Base-by-base conservation (phyloP, 2,888 invertebrate species). In the Rhamnusium bicolor region DNA sequence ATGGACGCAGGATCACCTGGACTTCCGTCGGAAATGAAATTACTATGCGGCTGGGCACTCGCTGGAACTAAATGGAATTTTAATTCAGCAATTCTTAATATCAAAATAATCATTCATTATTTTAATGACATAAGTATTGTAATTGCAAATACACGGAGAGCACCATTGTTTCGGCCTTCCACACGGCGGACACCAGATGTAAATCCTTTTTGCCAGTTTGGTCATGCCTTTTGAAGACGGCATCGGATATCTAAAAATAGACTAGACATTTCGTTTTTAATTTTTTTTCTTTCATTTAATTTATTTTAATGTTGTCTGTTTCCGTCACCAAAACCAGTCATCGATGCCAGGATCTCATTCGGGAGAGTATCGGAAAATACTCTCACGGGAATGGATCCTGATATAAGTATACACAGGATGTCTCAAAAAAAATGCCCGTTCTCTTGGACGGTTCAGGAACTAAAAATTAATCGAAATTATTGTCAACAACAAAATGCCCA, bases 21-120 rank as follows among this genome's bases (percentile, higher is more conserved):
- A 82, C 82, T 82, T 84, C 83, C 83, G 83, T 74, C 82, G 83
- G 82, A 83, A 82, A 78, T 78, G 71, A 56, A 72, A 76, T 75
- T 72, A 72, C 70, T 70, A 75, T 75, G 75, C 72, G 19, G 66
- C 61, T 18, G 54, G 24, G 62, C 54, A 61, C 61, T 72, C 63
- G 56, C 68, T 65, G 68, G 62, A 58, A 61, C 71, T 60, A 60
- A 70, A 68, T 66, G 72, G 71, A 75, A 73, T 75, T 71, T 75
- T 71, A 75, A 75, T 73, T 75, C 68, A 68, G 60, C 71, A 65
- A 67, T 69, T 56, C 66, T 66, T 56, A 66, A 67, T 68, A 56
- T 58, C 70, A 68, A 67, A 67, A 63, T 63, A 58, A 67, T 71
- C 58, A 56, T 66, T 62, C 47, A 60, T 62, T 60, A 60, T 72